Base-by-base conservation (phyloP, 2,888 invertebrate genomes). In the Drosophila lutescens region DNA sequence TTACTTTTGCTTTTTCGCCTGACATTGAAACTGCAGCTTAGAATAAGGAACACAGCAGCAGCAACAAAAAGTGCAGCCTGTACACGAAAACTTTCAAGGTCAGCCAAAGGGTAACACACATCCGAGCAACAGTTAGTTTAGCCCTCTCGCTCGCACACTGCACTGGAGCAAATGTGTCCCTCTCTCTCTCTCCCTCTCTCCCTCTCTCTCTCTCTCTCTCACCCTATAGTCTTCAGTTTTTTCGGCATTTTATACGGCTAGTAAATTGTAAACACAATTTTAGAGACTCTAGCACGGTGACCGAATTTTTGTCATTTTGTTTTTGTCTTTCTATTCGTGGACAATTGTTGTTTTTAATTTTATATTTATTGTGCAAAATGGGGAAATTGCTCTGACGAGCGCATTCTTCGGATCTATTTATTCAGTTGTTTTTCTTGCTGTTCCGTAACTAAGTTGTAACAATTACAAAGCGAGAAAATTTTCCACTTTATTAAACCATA, bases 11-110 rank as follows among this genome's bases (percentile, higher is more conserved):
- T 70, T 71, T 78, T 47, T 49, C 4, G 54, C 32, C 47, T 79
- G 87, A 77, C 87, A 85, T 87, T 87, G 85, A 79, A 81, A 81
- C 43, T 80, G 80, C 78, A 78, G 55, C 47, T 53, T 47, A 53
- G 62, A 58, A 62, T 57, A 71, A 79, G 57, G 43, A 66, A 44
- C 46, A 46, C 47, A 50, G 50, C 53, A 50, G 32, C 56, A 68
- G 50, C 53, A 66, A 59, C 46, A 69, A 66, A 40, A 61, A 79
- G 41, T 76, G 77, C 86, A 80, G 71, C 43, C 76, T 73, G 67
- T 76, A 76, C 78, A 58, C 49, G 8, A 30, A 63, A 75, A 47
- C 49, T 74, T 80, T 85, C 88, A 85, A 87, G 88, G 84, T 87
- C 74, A 87, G 44, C 26, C 66, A 75, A 77, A 87, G 84, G 87